These are phyloP conservation scores for Delphinapterus leucas DNA, from an alignment of 2,113 vertebrate genomes.

Conservation along the genomic window DNA sequence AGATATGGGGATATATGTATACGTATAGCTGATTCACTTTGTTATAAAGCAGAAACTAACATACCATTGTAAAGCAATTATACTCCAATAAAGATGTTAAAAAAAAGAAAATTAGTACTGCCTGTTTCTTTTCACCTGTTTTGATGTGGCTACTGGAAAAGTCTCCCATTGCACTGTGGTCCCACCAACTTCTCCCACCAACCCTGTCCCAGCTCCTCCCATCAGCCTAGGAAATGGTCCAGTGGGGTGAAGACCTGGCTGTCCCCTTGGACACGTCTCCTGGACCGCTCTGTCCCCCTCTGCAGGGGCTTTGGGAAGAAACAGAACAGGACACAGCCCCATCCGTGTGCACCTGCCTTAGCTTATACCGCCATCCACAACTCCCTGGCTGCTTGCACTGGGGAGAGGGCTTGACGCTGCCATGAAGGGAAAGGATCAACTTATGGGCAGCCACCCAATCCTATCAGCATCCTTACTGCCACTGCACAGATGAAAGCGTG, in stretches of 20 bases:
- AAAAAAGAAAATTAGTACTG: neutral
- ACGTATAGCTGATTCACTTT: fast-evolving
- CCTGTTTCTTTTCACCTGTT: neutral
- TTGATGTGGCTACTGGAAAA: neutral
- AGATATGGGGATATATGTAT: too few species aligned
- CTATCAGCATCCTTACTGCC: neutral
- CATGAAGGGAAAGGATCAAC: neutral
- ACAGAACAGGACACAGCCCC: neutral
- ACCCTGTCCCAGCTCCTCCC: too few species aligned
- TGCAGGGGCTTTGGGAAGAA: neutral
- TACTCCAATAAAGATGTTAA: too few species aligned
- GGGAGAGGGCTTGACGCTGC: neutral
- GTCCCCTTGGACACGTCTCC: neutral
- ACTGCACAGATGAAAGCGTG: neutral
- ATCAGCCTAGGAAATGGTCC: neutral
- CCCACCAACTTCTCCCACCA: too few species aligned
- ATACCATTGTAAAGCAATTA: too few species aligned
- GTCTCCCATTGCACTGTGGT: neutral
- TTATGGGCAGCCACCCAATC: neutral
- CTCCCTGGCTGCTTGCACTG: neutral
- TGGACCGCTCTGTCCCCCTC: neutral
- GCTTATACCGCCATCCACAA: neutral
- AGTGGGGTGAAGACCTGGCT: neutral
- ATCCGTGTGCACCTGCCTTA: neutral
- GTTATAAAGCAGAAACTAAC: too few species aligned